Evolutionary conservation across 2,888 invertebrate genomes (phyloP).

Genomic region (Hetaerina titia): DNA sequence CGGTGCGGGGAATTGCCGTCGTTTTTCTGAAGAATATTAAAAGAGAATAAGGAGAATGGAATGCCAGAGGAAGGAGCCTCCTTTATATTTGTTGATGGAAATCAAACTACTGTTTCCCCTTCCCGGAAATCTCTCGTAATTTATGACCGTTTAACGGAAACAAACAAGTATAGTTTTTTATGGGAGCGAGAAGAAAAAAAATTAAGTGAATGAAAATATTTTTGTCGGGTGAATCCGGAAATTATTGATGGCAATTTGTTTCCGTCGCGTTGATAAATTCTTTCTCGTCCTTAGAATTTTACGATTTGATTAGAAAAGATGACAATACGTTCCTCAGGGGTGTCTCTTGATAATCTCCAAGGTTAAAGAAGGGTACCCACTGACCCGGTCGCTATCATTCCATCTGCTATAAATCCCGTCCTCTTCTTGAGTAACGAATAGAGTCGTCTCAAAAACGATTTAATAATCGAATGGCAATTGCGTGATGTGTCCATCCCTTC

Average conservation of each 20-base stretch:
- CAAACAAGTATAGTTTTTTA: slow-evolving; percentile 34
- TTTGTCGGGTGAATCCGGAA: slow-evolving; percentile 30
- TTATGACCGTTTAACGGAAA: slow-evolving; percentile 54
- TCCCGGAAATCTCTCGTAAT: slow-evolving; percentile 63
- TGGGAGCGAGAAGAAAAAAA: background rate
- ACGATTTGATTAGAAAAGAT: background rate
- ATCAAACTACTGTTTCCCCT: slow-evolving; percentile 59
- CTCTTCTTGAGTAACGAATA: background rate
- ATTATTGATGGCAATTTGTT: slow-evolving; percentile 57
- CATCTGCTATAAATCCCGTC: background rate
- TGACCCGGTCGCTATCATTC: background rate
- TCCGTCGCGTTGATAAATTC: slow-evolving; percentile 35
- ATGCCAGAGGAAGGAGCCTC: background rate
- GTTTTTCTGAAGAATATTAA: slow-evolving; percentile 19
- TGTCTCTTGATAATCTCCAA: background rate
- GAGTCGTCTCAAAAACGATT: background rate
- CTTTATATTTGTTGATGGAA: slow-evolving; percentile 54
- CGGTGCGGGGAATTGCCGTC: background rate
- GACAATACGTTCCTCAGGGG: background rate
- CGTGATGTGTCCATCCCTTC: background rate
- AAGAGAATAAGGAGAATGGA: slow-evolving; percentile 3
- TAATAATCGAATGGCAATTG: background rate
- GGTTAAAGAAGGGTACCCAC: background rate
- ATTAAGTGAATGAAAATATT: slow-evolving; percentile 23
- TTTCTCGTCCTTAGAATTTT: background rate